Evolutionary conservation across 2,888 invertebrate genomes (phyloP), one percentile per base, ranked within the genome.

Genomic region (Ceramica pisi): DNA sequence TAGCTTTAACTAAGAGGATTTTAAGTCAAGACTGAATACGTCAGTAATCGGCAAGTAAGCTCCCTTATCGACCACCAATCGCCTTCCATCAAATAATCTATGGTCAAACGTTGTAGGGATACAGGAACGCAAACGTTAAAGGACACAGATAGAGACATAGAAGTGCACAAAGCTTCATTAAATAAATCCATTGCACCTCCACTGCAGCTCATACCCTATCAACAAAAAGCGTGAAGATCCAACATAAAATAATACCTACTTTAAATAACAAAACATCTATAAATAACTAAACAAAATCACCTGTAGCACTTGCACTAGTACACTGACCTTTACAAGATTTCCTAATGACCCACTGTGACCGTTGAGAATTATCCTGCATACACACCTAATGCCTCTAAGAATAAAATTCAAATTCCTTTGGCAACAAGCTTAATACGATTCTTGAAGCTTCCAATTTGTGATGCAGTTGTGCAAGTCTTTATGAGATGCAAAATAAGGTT

Each of bases 291-390:
- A 75, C 46, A 71, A 65, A 80, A 75, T 70, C 75, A 83, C 82
- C 78, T 82, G 80, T 55, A 71, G 9, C 71, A 70, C 77, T 71
- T 79, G 75, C 79, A 75, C 75, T 83, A 78, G 79, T 83, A 78
- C 66, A 78, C 83, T 91, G 91, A 92, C 92, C 92, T 92, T 92
- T 92, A 63, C 64, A 75, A 75, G 77, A 85, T 92, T 92, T 87
- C 90, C 85, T 87, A 92, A 92, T 90, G 88, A 89, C 92, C 92
- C 89, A 88, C 90, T 90, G 78, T 81, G 83, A 84, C 84, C 67
- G 65, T 75, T 70, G 77, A 77, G 80, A 85, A 87, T 51, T n/a
- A 44, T 5, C 16, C 2, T 7, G 2, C 23, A n/a, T 51, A 67
- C 48, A 26, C 9, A 62, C 48, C 48, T 69, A 72, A 50, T 0